Conservation (phyloP, 1,140 invertebrate genomes). For the Capitella teleta region DNA sequence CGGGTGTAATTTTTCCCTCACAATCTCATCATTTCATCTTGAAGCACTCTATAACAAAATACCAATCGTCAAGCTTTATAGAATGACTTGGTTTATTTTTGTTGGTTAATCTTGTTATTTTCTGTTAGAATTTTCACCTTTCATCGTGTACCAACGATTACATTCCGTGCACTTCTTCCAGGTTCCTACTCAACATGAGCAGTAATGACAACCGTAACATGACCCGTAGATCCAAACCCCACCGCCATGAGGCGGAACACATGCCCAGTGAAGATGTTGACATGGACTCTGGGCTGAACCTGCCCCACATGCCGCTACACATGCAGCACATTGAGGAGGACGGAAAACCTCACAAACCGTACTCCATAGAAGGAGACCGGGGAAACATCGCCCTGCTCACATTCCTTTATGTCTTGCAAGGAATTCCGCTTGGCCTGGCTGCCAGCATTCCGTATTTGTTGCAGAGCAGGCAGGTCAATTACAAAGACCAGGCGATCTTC, state of each 20-base stretch:
- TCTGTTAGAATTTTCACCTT: too few relatives aligned
- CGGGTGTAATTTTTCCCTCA: too few relatives aligned
- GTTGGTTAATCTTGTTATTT: too few relatives aligned
- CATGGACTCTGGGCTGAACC: conserved; percentile 6
- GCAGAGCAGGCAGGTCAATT: conserved; percentile 62
- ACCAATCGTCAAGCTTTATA: too few relatives aligned
- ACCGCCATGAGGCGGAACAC: neutral
- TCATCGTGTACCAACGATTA: too few relatives aligned
- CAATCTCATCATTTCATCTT: too few relatives aligned
- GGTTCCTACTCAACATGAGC: too few relatives aligned
- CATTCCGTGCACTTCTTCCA: too few relatives aligned
- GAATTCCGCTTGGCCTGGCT: conserved; percentile 78
- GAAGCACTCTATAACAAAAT: too few relatives aligned
- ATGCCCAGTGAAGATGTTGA: neutral
- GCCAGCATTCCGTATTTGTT: conserved; percentile 90
- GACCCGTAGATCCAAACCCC: neutral
- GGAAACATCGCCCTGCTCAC: conserved; percentile 65
- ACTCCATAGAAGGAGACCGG: conserved; percentile 17
- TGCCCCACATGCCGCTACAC: conserved; percentile 9
- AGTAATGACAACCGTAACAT: neutral
- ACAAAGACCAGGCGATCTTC: conserved; percentile 80
- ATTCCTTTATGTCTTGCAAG: conserved; percentile 88
- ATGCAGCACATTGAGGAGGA: neutral
- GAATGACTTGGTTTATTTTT: too few relatives aligned
- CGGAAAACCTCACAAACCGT: conserved; percentile 3